phyloP scores from a whole-genome alignment of 2,888 invertebrate genomes.

The Lithophane ornitopus region DNA sequence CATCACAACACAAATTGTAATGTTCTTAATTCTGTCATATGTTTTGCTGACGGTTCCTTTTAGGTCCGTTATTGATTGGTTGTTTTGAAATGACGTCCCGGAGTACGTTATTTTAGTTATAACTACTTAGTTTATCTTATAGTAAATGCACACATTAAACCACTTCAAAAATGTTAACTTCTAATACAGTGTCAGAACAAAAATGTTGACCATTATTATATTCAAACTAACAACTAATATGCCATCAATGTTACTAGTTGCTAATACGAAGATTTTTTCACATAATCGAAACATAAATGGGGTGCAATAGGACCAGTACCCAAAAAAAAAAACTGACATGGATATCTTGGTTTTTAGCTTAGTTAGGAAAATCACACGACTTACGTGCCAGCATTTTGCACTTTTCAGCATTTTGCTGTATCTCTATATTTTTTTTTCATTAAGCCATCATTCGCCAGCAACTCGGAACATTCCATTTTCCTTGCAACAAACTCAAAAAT shows the following conservation, averaged over 20 bases:
- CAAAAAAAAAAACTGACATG: not conserved
- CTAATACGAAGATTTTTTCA: not conserved
- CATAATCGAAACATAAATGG: not conserved
- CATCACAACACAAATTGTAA: conserved; percentile 3
- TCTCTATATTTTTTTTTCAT: too few relatives aligned
- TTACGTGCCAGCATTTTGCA: too few relatives aligned
- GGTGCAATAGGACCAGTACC: not conserved
- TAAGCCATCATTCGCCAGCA: too few relatives aligned
- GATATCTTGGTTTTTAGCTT: too few relatives aligned
- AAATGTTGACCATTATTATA: conserved; percentile 36
- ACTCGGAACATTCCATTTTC: too few relatives aligned
- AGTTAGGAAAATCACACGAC: conserved; percentile 5
- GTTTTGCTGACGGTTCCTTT: not conserved
- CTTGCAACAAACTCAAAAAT: not conserved
- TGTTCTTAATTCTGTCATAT: not conserved
- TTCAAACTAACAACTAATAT: not conserved
- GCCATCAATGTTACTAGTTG: conserved; percentile 1
- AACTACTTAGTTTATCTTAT: conserved; percentile 38
- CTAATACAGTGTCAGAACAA: conserved; percentile 34
- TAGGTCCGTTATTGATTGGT: not conserved
- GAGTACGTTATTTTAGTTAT: conserved; percentile 34
- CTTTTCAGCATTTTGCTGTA: too few relatives aligned
- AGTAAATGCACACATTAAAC: conserved; percentile 65
- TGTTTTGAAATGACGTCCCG: conserved; percentile 17
- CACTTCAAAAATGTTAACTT: conserved; percentile 31